phyloP scores from a whole-genome alignment of 2,888 invertebrate species.

The Malacosoma neustria region DNA sequence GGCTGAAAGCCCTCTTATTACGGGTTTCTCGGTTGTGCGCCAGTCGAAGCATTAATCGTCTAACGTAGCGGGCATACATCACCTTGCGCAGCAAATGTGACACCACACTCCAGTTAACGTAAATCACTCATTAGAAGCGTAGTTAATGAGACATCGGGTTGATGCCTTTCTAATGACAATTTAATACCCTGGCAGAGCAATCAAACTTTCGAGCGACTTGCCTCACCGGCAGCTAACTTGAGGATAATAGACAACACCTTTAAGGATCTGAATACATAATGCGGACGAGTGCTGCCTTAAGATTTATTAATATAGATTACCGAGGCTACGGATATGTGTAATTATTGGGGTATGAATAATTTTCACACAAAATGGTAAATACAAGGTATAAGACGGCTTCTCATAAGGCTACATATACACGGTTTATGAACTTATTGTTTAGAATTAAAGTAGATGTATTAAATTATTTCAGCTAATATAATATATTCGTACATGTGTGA shows the following conservation, averaged over 20 bases:
- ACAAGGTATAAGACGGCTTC: no score
- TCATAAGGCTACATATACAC: no score
- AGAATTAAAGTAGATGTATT: no score
- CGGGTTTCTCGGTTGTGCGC: slow-evolving; percentile 32
- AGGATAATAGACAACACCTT: slow-evolving; percentile 50
- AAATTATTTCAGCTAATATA: no score
- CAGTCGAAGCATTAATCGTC: slow-evolving; percentile 34
- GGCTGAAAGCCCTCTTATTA: slow-evolving; percentile 43
- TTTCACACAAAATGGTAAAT: not conserved
- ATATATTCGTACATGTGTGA: no score
- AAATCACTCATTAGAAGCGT: slow-evolving; percentile 55
- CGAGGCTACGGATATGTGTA: slow-evolving; percentile 22
- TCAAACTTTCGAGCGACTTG: slow-evolving; percentile 51
- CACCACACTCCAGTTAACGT: slow-evolving; percentile 51
- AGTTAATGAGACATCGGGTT: slow-evolving; percentile 48
- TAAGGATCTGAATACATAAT: slow-evolving; percentile 46
- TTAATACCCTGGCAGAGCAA: slow-evolving; percentile 57
- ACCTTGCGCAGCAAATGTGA: slow-evolving; percentile 34
- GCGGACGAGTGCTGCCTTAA: slow-evolving; percentile 39
- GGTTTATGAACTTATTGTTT: no score
- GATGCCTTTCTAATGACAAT: slow-evolving; percentile 58
- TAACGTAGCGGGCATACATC: slow-evolving; percentile 32
- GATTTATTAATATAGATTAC: slow-evolving; percentile 33
- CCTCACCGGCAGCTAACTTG: slow-evolving; percentile 33
- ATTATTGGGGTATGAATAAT: slow-evolving; percentile 10